Evolutionary conservation across 2,113 vertebrate species (phyloP).

Genomic region (Serinus canaria): DNA sequence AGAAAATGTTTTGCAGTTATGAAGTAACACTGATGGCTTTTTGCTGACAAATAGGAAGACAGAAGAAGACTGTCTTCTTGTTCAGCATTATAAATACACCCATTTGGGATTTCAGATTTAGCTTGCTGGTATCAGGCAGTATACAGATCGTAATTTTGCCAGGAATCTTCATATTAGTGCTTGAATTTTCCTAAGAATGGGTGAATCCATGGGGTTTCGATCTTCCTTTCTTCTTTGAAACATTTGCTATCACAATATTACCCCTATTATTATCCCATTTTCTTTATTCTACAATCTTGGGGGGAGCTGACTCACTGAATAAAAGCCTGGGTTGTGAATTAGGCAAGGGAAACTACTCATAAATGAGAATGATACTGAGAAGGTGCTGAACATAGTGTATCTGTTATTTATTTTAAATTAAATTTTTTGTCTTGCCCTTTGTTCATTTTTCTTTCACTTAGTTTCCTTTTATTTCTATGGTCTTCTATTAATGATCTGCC

Average conservation of each 20-base stretch:
- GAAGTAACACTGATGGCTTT: conserved; percentile 1
- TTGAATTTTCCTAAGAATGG: neutral
- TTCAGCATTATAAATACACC: neutral
- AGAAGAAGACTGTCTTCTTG: neutral
- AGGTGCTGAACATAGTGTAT: neutral
- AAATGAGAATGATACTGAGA: neutral
- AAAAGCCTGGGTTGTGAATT: neutral
- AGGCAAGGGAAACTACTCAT: neutral
- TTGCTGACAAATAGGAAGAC: neutral
- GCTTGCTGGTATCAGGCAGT: neutral
- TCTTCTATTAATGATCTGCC: neutral
- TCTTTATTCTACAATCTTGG: neutral
- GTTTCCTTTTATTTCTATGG: neutral
- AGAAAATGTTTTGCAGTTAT: neutral
- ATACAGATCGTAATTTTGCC: neutral
- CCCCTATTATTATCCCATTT: neutral
- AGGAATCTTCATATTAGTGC: neutral
- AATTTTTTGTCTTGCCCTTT: neutral
- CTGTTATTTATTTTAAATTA: conserved; percentile 7
- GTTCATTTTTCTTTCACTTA: neutral
- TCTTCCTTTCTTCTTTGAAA: neutral
- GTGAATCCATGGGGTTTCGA: neutral
- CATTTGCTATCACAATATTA: neutral
- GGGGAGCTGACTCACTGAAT: neutral
- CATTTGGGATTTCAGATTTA: neutral